Conservation (phyloP, 2,797 vertebrate genomes). For the Hypotaenidia okinawae region DNA sequence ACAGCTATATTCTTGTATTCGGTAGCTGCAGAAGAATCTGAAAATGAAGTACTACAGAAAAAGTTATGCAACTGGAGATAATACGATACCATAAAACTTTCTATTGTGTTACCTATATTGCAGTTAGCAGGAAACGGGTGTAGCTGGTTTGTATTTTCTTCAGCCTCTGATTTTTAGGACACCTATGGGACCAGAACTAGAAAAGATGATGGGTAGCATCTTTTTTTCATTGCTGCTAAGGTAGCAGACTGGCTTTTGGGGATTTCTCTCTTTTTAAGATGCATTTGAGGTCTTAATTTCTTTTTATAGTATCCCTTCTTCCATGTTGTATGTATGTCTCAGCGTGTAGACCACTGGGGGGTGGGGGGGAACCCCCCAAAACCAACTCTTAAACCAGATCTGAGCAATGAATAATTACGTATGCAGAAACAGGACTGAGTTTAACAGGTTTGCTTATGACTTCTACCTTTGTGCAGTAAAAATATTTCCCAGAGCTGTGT, state of each 20-base stretch:
- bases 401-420: not conserved
- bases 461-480: not conserved
- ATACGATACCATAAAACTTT: too few species aligned
- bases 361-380: rapidly evolving
- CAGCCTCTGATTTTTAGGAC: not conserved
- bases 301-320: not conserved
- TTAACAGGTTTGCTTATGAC: not conserved
- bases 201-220: not conserved
- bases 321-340: not conserved
- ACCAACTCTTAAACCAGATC: not conserved
- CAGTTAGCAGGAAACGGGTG: not conserved
- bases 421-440: not conserved
- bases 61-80: not conserved
- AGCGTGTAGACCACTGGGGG: rapidly evolving
- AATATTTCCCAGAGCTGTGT: not conserved
- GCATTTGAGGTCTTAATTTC: not conserved
- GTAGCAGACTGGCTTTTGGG: not conserved
- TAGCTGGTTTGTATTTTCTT: not conserved
- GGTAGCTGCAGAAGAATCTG: not conserved
- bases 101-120: not conserved
- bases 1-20: not conserved
- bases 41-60: not conserved
- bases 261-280: not conserved
- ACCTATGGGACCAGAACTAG: not conserved
- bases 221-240: too few species aligned